phyloP scores from a whole-genome alignment of 2,113 vertebrate genomes.

The Anseranas semipalmata region DNA sequence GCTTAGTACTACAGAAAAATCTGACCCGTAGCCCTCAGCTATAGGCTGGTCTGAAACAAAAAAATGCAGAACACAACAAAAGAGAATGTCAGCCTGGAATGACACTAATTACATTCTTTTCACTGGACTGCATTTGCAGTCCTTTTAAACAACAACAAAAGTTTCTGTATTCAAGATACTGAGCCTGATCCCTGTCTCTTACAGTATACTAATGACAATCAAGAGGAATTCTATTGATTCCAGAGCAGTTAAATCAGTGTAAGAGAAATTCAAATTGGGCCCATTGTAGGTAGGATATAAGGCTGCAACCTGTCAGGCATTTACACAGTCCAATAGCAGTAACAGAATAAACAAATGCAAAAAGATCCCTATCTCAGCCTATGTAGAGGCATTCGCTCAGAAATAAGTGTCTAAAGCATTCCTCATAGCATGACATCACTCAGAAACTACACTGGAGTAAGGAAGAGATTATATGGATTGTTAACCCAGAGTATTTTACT shows the following conservation, averaged over 20 bases:
- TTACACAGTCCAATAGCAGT: not conserved
- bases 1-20: not conserved
- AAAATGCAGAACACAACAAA: not conserved
- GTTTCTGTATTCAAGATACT: not conserved
- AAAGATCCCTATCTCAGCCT: not conserved
- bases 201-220: slow-evolving; percentile 9
- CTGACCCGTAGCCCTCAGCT: not conserved
- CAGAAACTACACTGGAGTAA: not conserved
- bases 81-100: not conserved
- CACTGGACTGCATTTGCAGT: not conserved
- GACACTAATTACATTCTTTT: slow-evolving; percentile 50
- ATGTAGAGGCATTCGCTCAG: not conserved
- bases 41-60: not conserved
- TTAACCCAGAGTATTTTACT: not conserved
- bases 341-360: not conserved
- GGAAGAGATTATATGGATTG: not conserved
- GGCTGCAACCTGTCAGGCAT: not conserved
- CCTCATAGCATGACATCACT: not conserved
- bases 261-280: slow-evolving; percentile 42
- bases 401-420: not conserved
- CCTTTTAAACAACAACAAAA: slow-evolving; percentile 4
- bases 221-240: slow-evolving; percentile 32
- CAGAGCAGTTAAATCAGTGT: not conserved
- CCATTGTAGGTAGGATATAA: not conserved
- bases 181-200: not conserved